phyloP scores from a whole-genome alignment of 2,888 invertebrate genomes.

The Diarsia rubi region DNA sequence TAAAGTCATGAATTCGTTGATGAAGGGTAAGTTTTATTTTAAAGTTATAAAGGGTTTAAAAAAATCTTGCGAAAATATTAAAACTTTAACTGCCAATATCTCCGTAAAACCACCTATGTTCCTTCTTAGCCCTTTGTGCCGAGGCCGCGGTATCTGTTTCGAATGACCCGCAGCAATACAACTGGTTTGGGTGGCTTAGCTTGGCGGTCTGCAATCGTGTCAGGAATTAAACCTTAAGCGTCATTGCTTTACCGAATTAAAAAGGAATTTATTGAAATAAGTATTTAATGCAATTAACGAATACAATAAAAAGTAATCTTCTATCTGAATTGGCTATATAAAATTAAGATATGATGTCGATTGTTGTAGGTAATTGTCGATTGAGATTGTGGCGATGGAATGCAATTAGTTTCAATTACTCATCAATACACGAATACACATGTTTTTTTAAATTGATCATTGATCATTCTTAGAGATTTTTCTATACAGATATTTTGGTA shows the following conservation, averaged over 20 bases:
- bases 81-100: too few species aligned
- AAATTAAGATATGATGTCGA: conserved; percentile 30
- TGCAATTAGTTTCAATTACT: conserved; percentile 31
- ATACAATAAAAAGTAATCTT: conserved; percentile 31
- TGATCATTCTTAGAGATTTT: conserved; percentile 16
- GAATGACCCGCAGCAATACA: neutral
- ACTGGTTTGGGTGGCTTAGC: neutral
- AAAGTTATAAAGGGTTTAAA: neutral
- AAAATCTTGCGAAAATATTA: too few species aligned
- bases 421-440: conserved; percentile 13
- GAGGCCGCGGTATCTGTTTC: too few species aligned
- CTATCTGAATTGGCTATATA: conserved; percentile 20
- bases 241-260: neutral
- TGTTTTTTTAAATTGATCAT: conserved; percentile 30
- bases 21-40: conserved; percentile 81
- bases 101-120: too few species aligned
- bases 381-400: conserved; percentile 21
- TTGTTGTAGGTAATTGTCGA: conserved; percentile 2
- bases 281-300: conserved; percentile 10
- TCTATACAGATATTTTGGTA: neutral
- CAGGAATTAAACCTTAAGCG: neutral
- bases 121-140: too few species aligned
- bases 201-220: neutral
- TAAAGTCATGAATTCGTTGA: conserved; percentile 86
- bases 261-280: neutral